Base-by-base conservation (phyloP, 1,140 invertebrate genomes). In the Rhopalosiphum maidis region DNA sequence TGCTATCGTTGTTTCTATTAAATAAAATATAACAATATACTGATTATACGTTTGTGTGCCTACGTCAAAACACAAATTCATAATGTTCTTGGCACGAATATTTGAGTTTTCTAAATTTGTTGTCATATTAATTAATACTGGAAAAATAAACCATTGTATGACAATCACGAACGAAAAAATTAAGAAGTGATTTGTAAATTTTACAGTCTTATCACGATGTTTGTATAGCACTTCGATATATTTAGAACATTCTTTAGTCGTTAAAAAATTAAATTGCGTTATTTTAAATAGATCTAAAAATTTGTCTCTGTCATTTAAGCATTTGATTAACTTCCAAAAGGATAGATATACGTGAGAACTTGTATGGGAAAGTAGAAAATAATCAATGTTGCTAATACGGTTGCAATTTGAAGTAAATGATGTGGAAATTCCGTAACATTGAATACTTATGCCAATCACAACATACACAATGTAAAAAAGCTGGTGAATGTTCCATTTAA, bases 341-440 rank as follows among this genome's bases (percentile, higher is more conserved):
- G 46, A 46, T 46, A 11, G 0, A 46, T 46, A 46, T 15, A 46
- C 8, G 46, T 46, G 1, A 46, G 0, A 1, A 15, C 3, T 11
- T 11, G 46, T 4, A 11, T 1, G 0, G 0, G 15, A 1, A 0
- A 46, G 11, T 46, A 46, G 1, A 46, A 46, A 0, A 11, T 9
- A 46, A 11, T 55, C 23, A 23, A 25, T 55, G 2, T 55, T 25
- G 15, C 6, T 46, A 46, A 11, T 46, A 15, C 0, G 9, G 0
- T 46, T 46, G 46, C 9, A 46, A 0, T 46, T 46, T 15, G 9
- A 15, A 46, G 11, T 4, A 35, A 77, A 9, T n/a, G 18, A 77
- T 77, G 9, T 30, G 2, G 18, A n/a, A n/a, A 11, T 15, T 77
- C 68, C 68, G 6, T n/a, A 18, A 30, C 0, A 15, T 7, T n/a